phyloP scores from a whole-genome alignment of 2,888 invertebrate genomes.

The Arenicola marina region DNA sequence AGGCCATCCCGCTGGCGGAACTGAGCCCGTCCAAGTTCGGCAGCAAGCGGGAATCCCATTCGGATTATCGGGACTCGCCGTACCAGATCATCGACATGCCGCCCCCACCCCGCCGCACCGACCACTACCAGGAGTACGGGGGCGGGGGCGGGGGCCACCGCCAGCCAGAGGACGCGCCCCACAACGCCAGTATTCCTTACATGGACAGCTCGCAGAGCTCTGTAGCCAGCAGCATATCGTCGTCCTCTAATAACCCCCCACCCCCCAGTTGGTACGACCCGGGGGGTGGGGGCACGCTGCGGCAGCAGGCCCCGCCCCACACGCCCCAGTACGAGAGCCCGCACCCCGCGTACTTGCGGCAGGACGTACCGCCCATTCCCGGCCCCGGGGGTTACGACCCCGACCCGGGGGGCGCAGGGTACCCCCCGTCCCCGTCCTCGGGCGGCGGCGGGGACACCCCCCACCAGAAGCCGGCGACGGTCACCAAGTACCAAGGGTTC shows the following conservation, averaged over 20 bases:
- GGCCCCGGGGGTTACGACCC: not conserved
- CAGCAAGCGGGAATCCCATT: constrained; percentile 44
- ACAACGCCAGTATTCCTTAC: constrained; percentile 2
- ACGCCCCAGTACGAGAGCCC: constrained; percentile 20
- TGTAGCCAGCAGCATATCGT: not conserved
- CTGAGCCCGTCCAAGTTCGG: constrained; percentile 43
- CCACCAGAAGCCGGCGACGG: constrained; percentile 7
- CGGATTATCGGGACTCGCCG: constrained; percentile 33
- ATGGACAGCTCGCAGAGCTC: constrained; percentile 6
- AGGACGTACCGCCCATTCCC: not conserved
- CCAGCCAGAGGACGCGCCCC: not conserved
- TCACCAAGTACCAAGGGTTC: constrained; percentile 65
- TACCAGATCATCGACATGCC: constrained; percentile 6
- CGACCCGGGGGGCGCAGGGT: not conserved
- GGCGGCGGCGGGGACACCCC: not conserved
- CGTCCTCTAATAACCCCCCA: not conserved
- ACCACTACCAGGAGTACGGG: not conserved
- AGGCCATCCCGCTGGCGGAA: constrained; percentile 12
- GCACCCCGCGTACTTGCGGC: not conserved
- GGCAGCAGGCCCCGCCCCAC: constrained; percentile 20
- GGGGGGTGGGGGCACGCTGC: not conserved
- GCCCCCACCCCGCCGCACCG: constrained; percentile 1
- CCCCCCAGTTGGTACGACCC: not conserved
- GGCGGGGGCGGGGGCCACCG: not conserved
- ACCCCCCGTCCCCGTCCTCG: not conserved